Evolutionary conservation across 2,888 invertebrate genomes (phyloP).

Genomic region (Augochlorella aurata): DNA sequence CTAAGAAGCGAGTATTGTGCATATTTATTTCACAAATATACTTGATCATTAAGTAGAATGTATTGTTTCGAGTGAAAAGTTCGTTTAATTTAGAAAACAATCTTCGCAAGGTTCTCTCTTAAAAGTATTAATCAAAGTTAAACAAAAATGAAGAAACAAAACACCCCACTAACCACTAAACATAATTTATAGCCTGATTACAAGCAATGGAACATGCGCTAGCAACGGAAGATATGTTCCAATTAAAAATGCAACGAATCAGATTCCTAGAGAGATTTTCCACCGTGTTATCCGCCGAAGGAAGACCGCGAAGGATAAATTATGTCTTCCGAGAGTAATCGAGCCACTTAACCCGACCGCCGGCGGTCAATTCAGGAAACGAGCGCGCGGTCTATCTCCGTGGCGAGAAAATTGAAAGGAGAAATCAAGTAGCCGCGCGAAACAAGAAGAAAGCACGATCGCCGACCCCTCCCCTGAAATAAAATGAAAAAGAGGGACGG

Average conservation of each 20-base stretch:
- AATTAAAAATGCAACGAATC: not conserved
- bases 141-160: not conserved
- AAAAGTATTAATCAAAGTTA: not conserved
- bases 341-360: constrained; percentile 11
- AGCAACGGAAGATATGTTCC: not conserved
- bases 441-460: constrained; percentile 2
- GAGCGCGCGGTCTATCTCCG: not conserved
- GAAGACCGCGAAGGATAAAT: not conserved
- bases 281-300: not conserved
- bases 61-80: not conserved
- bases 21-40: too few relatives aligned
- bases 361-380: constrained; percentile 18
- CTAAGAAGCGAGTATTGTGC: not conserved
- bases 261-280: not conserved
- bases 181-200: not conserved
- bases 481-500: constrained; percentile 32
- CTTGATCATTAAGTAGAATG: too few relatives aligned
- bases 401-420: constrained; percentile 28
- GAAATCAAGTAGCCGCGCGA: not conserved
- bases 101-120: not conserved
- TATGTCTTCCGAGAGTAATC: constrained; percentile 17
- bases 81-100: not conserved
- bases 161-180: not conserved
- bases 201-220: not conserved
- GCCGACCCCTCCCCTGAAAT: not conserved